These are phyloP conservation scores for Cinara cedri DNA, from an alignment of 2,888 invertebrate genomes.

Conservation along the genomic window DNA sequence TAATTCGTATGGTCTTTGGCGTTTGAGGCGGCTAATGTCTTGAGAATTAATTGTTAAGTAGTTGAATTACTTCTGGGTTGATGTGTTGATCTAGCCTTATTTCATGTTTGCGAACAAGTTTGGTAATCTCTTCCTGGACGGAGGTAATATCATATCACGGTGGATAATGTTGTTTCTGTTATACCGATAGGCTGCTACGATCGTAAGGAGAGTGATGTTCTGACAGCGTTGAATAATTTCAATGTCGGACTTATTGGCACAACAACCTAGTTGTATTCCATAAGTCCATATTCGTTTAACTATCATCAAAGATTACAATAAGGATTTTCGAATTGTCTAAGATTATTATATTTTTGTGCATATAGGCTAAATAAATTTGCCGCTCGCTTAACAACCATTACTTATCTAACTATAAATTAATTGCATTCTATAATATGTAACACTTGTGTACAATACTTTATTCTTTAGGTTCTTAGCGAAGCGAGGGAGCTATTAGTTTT, in stretches of 20 bases:
- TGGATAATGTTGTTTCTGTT: not conserved
- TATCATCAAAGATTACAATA: no score
- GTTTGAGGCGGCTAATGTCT: not conserved
- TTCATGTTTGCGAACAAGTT: not conserved
- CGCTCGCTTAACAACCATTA: no score
- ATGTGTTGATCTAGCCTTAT: not conserved
- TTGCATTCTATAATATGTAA: no score
- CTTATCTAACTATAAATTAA: no score
- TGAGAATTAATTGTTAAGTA: not conserved
- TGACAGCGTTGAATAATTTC: constrained; percentile 6
- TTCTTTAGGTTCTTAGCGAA: no score
- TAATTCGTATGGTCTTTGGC: not conserved
- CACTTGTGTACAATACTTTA: no score
- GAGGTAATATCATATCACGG: not conserved
- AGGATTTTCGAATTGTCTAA: no score
- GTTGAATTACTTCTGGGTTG: not conserved
- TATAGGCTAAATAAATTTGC: no score
- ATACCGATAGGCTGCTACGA: not conserved
- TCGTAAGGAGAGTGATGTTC: not conserved
- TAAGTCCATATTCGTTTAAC: not conserved
- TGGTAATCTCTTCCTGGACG: not conserved
- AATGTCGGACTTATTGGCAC: not conserved
- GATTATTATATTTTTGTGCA: no score
- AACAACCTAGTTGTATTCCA: not conserved
- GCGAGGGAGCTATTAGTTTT: no score